Evolutionary conservation across 2,888 invertebrate species (phyloP).

Genomic region (Nysson spinosus): DNA sequence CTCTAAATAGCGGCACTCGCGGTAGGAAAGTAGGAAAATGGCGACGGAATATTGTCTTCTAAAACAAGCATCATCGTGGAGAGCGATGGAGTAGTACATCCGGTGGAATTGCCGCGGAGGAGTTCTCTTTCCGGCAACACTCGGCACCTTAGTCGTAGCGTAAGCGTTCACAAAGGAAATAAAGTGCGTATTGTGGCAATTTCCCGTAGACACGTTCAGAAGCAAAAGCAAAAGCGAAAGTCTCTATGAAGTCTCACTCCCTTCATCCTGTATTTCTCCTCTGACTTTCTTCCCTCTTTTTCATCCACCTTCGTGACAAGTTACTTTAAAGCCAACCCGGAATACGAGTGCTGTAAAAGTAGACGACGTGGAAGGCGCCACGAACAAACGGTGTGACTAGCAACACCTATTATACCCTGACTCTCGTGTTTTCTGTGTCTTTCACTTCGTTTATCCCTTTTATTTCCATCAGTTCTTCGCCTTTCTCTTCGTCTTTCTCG

Average conservation of each 20-base stretch:
- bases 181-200: constrained; percentile 50
- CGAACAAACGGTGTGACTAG: constrained; percentile 28
- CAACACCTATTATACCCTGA: neutral
- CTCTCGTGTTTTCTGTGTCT: no score
- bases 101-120: neutral
- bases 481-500: no score
- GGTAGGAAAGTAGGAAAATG: no score
- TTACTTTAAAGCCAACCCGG: constrained; percentile 36
- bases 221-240: constrained; percentile 11
- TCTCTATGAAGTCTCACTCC: neutral
- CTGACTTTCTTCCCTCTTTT: neutral
- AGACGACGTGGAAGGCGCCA: constrained; percentile 13
- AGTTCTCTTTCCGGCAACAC: constrained; percentile 13
- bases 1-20: no score
- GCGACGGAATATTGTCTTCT: neutral
- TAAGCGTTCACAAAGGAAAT: constrained; percentile 35
- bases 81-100: neutral
- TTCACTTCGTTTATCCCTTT: no score
- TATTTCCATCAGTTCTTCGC: no score
- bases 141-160: neutral
- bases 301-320: constrained; percentile 22
- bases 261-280: neutral
- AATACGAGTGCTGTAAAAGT: constrained; percentile 43
- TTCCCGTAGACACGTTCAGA: constrained; percentile 31
- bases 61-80: neutral